Conservation (phyloP, 2,797 vertebrate species). For the Sebastes melanostomus region DNA sequence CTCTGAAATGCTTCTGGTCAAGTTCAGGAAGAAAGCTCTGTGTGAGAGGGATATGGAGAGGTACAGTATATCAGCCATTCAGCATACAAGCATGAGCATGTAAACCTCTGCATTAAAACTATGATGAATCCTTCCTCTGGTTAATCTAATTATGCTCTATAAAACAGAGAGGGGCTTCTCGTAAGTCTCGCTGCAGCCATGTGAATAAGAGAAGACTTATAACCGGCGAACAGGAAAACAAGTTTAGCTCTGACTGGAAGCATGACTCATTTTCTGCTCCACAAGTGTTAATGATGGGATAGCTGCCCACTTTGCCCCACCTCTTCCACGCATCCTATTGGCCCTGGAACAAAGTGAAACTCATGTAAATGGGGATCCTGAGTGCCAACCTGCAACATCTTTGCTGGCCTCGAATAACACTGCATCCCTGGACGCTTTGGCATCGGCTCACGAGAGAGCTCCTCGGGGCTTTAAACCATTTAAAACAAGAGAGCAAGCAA, state of each 20-base stretch:
- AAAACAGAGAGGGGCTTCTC: slow-evolving; percentile 74
- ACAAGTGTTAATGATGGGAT: slow-evolving; percentile 75
- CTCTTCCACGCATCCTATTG: slow-evolving; percentile 67
- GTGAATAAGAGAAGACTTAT: slow-evolving; percentile 61
- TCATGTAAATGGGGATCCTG: slow-evolving; percentile 53
- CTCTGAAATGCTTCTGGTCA: slow-evolving; percentile 15
- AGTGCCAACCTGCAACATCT: slow-evolving; percentile 73
- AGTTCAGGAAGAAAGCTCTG: slow-evolving; percentile 24
- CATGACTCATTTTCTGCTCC: slow-evolving; percentile 77
- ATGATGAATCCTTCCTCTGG: slow-evolving; percentile 62
- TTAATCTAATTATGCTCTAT: slow-evolving; percentile 71
- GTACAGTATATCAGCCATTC: slow-evolving; percentile 16
- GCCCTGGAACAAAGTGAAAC: slow-evolving; percentile 72
- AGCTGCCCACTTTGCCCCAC: slow-evolving; percentile 53
- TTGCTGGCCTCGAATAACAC: slow-evolving; percentile 76
- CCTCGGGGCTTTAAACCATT: slow-evolving; percentile 70
- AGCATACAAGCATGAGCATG: slow-evolving; percentile 43
- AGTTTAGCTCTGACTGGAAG: slow-evolving; percentile 74
- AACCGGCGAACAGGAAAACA: slow-evolving; percentile 65
- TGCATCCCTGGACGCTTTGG: slow-evolving; percentile 62
- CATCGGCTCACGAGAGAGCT: slow-evolving; percentile 70
- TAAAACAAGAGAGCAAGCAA: slow-evolving; percentile 50
- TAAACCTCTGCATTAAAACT: slow-evolving; percentile 45
- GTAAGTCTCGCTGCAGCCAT: slow-evolving; percentile 63
- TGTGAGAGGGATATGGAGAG: slow-evolving; percentile 17